These are phyloP conservation scores for Paramuricea clavata DNA, from an alignment of 92 coral and sea anemone genomes.

Conservation along the genomic window DNA sequence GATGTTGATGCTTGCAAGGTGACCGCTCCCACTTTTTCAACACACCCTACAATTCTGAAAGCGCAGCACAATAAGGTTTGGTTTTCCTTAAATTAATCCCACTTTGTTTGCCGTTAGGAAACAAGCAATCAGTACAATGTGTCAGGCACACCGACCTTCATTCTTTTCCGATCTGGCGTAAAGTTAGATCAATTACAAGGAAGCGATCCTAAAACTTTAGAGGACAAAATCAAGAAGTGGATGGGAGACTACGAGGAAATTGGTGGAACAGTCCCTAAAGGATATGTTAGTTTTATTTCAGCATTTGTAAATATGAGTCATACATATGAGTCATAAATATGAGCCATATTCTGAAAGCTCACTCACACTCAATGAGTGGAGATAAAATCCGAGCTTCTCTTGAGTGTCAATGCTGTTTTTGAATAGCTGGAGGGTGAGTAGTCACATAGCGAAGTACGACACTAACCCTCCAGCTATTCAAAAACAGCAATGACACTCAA, in stretches of 20 bases:
- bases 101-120: constrained; percentile 66
- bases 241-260: constrained; percentile 82
- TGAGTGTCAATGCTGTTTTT: too few relatives aligned
- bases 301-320: background rate
- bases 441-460: too few relatives aligned
- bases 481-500: too few relatives aligned
- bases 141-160: constrained; percentile 96
- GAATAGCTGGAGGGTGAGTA: too few relatives aligned
- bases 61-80: too few relatives aligned
- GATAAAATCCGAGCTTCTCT: too few relatives aligned
- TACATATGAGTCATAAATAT: background rate
- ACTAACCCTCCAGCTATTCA: too few relatives aligned
- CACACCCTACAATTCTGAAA: too few relatives aligned
- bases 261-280: constrained; percentile 81
- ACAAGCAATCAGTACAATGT: constrained; percentile 74
- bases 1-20: constrained; percentile 95
- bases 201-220: constrained; percentile 81
- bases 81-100: too few relatives aligned
- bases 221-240: constrained; percentile 87
- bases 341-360: too few relatives aligned
- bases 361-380: too few relatives aligned
- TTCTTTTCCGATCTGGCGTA: constrained; percentile 82
- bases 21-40: background rate
- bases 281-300: constrained; percentile 79
- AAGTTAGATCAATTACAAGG: constrained; percentile 92